Base-by-base conservation (phyloP, 2,888 invertebrate genomes). In the Thera britannica region DNA sequence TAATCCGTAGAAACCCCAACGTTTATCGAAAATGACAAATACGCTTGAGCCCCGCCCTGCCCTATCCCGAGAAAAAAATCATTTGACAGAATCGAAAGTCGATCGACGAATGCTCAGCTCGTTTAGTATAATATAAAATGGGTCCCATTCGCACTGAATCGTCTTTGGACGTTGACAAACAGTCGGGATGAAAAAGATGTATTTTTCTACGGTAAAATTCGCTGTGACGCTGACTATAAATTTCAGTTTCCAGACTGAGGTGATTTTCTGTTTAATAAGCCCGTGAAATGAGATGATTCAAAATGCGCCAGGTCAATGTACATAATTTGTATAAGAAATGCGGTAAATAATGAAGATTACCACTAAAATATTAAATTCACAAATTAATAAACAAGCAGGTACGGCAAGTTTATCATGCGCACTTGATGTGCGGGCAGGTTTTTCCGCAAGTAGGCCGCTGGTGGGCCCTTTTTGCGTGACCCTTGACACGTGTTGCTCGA, bases 181-280 rank as follows among this genome's bases (percentile, higher is more conserved):
- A 83, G 86, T 81, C 69, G 75, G 85, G 83, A 87, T 86, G 88
- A 89, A 88, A 90, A 90, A 90, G 88, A 90, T 90, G 89, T 90
- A 90, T 90, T 89, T 90, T 76, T 83, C 85, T 79, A 79, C 89
- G 90, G 90, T 90, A 89, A 90, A 89, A 90, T 90, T 90, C 83
- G 86, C 71, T 75, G 75, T 82, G 83, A 83, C 82, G 73, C 58
- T 9, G 64, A 73, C 83, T 70, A 83, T 83, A 23, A 83, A 84
- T 83, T 81, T 79, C 55, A 46, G 71, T 74, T 74, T 75, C 73
- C 75, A 76, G 72, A 56, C 67, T 62, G 72, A 76, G 79, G 75
- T 80, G 81, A 79, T 81, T 80, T 80, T 77, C 78, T 71, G 71
- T 70, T 70, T 74, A 71, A 72, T 72, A 68, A 70, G 61, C 60